Conservation (phyloP, 1,140 invertebrate species). For the Rhopalosiphum padi region DNA sequence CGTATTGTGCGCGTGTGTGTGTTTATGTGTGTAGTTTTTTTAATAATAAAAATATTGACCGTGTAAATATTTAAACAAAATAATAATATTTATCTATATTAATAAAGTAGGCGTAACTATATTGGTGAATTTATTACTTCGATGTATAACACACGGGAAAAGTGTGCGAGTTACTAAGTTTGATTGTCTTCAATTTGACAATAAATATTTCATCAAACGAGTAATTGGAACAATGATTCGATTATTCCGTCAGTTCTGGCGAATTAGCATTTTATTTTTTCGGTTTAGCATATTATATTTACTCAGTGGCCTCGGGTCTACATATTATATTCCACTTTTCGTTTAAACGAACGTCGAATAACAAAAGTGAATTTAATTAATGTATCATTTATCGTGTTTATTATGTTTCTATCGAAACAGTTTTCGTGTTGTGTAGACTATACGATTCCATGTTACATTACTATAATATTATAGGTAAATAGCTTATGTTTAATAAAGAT, state of each 20-base stretch:
- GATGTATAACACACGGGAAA: neutral
- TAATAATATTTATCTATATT: neutral
- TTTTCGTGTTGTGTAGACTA: neutral
- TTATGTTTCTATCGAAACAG: neutral
- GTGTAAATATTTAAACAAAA: neutral
- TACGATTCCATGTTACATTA: neutral
- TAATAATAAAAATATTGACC: neutral
- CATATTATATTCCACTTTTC: neutral
- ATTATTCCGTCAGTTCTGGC: neutral
- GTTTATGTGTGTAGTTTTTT: neutral
- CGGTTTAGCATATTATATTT: neutral
- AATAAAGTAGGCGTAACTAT: neutral
- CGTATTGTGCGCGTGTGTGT: neutral
- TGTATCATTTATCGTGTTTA: neutral
- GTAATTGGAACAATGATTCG: neutral
- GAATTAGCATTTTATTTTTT: conserved; percentile 10
- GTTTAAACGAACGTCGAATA: neutral
- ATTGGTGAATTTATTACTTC: neutral
- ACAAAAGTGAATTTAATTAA: neutral
- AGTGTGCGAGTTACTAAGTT: neutral
- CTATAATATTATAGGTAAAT: neutral
- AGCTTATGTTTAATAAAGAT: neutral
- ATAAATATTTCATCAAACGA: neutral
- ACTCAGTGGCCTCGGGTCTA: no score
- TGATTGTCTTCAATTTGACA: neutral